Conservation (phyloP, 1,140 invertebrate genomes). For the Leptoteleia sp. region DNA sequence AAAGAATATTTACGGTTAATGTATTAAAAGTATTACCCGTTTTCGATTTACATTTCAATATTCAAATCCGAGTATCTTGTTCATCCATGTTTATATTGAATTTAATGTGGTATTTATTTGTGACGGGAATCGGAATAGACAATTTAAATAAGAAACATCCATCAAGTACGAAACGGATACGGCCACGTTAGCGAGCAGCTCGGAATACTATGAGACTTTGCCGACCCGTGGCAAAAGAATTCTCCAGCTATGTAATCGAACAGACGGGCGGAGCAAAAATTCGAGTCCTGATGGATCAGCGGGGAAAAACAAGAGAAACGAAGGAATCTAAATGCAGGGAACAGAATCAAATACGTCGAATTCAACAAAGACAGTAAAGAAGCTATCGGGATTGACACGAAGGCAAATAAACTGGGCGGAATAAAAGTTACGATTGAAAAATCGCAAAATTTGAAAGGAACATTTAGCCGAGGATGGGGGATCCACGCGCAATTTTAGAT, state of each 20-base stretch:
- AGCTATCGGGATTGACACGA: constrained; percentile 8
- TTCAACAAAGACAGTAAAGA: constrained; percentile 12
- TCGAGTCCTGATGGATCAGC: constrained; percentile 2
- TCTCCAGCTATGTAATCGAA: constrained; percentile 16
- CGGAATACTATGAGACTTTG: not conserved
- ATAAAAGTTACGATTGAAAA: not conserved
- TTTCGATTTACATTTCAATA: too few relatives aligned
- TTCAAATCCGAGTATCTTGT: too few relatives aligned
- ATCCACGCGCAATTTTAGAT: too few relatives aligned
- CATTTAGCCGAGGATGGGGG: too few relatives aligned
- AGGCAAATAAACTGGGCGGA: constrained; percentile 8
- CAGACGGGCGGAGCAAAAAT: constrained; percentile 7
- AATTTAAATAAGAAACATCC: constrained; percentile 19
- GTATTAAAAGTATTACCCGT: too few relatives aligned
- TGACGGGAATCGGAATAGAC: not conserved
- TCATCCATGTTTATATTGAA: too few relatives aligned
- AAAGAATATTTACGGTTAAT: too few relatives aligned
- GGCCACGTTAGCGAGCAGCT: not conserved
- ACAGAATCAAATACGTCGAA: constrained; percentile 16
- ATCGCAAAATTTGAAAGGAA: not conserved
- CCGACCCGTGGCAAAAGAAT: constrained; percentile 24
- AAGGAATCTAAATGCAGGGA: constrained; percentile 28
- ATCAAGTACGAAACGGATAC: constrained; percentile 24
- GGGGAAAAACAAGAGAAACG: constrained; percentile 2
- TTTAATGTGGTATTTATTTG: too few relatives aligned